Percentiles rank a stretch among this genome's conserved stretches.
phyloP scores from a whole-genome alignment of 2,113 vertebrate genomes.

The Seriola quinqueradiata region DNA sequence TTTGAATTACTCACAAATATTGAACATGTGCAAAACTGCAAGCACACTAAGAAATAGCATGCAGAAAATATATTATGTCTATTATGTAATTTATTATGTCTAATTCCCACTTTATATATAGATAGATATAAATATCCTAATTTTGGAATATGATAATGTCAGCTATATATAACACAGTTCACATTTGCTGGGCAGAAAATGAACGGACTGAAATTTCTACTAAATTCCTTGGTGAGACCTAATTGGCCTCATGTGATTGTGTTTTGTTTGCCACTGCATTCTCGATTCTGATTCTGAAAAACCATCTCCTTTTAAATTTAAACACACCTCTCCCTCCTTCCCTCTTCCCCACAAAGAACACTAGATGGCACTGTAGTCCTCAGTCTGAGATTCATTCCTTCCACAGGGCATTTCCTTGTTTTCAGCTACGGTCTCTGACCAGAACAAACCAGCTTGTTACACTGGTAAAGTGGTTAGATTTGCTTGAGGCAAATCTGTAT shows the following conservation, averaged over 20 bases:
- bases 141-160: too few relatives aligned
- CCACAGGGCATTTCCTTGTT: too few relatives aligned
- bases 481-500: background rate
- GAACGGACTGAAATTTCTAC: too few relatives aligned
- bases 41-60: background rate
- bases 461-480: background rate
- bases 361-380: background rate
- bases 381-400: background rate
- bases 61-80: background rate
- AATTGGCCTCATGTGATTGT: too few relatives aligned
- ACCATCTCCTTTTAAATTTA: too few relatives aligned
- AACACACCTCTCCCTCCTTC: too few relatives aligned
- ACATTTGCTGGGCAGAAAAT: too few relatives aligned
- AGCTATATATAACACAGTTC: too few relatives aligned
- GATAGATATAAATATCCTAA: too few relatives aligned
- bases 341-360: background rate
- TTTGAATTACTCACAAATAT: background rate
- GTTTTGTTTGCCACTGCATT: background rate
- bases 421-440: background rate
- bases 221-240: too few relatives aligned
- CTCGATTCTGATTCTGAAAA: too few relatives aligned
- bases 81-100: background rate
- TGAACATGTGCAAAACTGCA: constrained; percentile 3
- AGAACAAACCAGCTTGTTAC: background rate
- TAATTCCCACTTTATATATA: too few relatives aligned